Conservation (phyloP, 2,888 invertebrate genomes). For the Apamea epomidion region DNA sequence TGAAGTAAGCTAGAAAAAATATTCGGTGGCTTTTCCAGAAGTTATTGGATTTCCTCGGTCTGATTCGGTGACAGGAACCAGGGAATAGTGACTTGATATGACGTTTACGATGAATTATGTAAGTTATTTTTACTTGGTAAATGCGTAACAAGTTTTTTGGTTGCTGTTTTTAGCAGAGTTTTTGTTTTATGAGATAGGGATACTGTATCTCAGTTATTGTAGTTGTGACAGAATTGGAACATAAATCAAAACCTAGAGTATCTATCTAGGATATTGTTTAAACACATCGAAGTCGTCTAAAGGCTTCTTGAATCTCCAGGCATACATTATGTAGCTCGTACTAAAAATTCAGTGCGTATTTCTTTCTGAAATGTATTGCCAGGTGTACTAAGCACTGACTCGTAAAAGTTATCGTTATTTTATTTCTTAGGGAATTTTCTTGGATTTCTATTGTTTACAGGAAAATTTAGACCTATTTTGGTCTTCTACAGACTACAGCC, state of each 20-base stretch:
- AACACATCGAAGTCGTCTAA: background rate
- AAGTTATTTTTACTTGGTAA: background rate
- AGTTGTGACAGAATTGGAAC: background rate
- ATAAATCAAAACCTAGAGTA: background rate
- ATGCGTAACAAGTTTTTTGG: background rate
- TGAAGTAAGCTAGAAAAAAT: conserved; percentile 27
- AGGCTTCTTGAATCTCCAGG: too few relatives aligned
- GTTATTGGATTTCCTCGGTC: conserved; percentile 29
- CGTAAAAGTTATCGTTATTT: background rate
- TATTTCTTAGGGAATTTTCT: background rate
- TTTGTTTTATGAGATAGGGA: background rate
- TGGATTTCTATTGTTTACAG: background rate
- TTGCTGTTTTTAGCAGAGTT: background rate
- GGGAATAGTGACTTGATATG: background rate
- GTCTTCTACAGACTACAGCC: background rate
- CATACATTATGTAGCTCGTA: background rate
- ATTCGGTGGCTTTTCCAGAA: conserved; percentile 16
- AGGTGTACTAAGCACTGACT: background rate
- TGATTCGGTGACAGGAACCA: conserved; percentile 12
- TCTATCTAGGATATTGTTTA: background rate
- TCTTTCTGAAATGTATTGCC: background rate
- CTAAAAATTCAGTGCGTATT: background rate
- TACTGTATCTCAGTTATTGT: background rate
- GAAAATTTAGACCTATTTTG: background rate
- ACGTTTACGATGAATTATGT: conserved; percentile 3